A percentile compares a stretch with the other conserved stretches of the same genome.
Evolutionary conservation across 2,888 invertebrate genomes (phyloP).

Genomic region (Eudemis profundana): DNA sequence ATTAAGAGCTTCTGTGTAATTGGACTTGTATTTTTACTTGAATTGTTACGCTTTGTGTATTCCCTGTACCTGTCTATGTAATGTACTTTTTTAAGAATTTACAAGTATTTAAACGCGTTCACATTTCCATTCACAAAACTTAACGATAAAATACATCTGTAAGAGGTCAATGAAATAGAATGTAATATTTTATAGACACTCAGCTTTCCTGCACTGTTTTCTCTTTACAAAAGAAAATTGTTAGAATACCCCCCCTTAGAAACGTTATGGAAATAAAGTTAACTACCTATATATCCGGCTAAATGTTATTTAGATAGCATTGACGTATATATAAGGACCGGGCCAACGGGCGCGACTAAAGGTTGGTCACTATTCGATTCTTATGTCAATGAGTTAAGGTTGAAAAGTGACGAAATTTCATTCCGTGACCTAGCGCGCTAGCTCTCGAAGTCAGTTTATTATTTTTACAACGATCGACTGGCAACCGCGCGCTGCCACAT

Average conservation of each 20-base stretch:
- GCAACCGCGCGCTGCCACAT: too few species aligned
- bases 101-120: conserved; percentile 7
- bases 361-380: too few species aligned
- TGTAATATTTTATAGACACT: conserved; percentile 12
- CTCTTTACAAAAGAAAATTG: conserved; percentile 6
- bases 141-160: not conserved
- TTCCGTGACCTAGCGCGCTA: too few species aligned
- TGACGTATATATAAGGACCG: too few species aligned
- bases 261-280: conserved; percentile 7
- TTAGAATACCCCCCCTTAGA: conserved; percentile 17
- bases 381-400: too few species aligned
- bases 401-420: too few species aligned
- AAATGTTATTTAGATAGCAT: conserved; percentile 45
- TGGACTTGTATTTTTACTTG: conserved; percentile 14
- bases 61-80: conserved; percentile 31
- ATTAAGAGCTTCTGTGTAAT: conserved; percentile 17
- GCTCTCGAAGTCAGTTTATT: too few species aligned
- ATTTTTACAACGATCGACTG: too few species aligned
- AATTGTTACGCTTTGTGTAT: conserved; percentile 23
- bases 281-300: not conserved
- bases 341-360: too few species aligned
- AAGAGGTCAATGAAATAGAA: conserved; percentile 1
- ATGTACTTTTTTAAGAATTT: conserved; percentile 26
- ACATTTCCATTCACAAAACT: conserved; percentile 3
- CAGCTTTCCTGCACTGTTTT: conserved; percentile 19